phyloP scores from a whole-genome alignment of 2,888 invertebrate genomes.

The Rotaria sp. region DNA sequence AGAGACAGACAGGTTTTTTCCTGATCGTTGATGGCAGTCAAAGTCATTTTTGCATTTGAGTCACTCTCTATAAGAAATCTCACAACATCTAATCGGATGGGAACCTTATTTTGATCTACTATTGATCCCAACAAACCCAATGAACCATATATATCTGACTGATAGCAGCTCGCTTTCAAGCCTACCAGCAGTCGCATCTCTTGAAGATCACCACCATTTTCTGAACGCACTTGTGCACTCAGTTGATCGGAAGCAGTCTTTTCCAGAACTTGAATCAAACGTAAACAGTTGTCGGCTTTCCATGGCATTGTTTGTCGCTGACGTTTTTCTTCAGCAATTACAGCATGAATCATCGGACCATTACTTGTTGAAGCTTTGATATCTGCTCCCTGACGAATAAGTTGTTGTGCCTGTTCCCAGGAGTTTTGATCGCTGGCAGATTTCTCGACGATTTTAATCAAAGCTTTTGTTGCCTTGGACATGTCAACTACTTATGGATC shows the following conservation, averaged over 20 bases:
- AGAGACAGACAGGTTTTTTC: background rate
- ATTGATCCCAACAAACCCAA: background rate
- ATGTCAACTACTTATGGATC: background rate
- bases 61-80: background rate
- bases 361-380: background rate
- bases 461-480: background rate
- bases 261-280: background rate
- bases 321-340: background rate
- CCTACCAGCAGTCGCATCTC: background rate
- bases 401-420: background rate
- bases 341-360: background rate
- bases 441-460: background rate
- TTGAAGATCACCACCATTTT: background rate
- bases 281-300: background rate
- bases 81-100: background rate
- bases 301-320: background rate
- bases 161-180: background rate
- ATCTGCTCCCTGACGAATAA: background rate
- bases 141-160: background rate
- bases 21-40: background rate
- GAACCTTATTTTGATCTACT: background rate
- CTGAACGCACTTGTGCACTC: background rate
- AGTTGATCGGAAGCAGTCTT: background rate
- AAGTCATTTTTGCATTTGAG: background rate
- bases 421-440: background rate